Evolutionary conservation across 1,140 invertebrate genomes (phyloP), one percentile per base, ranked within the genome.

Genomic region (Ceratitis capitata): DNA sequence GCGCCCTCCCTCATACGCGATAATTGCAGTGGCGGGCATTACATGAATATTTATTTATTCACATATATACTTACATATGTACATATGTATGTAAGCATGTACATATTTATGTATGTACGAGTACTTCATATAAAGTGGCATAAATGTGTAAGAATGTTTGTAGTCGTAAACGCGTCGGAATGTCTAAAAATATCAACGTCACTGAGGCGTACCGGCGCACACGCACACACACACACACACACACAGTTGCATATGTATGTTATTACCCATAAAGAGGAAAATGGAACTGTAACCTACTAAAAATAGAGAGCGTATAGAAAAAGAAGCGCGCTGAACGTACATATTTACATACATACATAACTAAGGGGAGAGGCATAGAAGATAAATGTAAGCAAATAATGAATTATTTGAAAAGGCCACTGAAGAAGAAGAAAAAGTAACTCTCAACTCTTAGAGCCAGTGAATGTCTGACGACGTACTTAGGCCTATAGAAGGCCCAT

Each of bases 111-210:
- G 19, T 56, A 56, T 56, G 51, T 23, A n/a, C 51, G 23, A n/a
- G 23, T 56, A 56, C 51, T 56, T 23, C 0, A 56, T n/a, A n/a
- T n/a, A n/a, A n/a, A n/a, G n/a, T n/a, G n/a, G n/a, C n/a, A n/a
- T 45, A 26, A 45, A 16, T 78, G 69, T 78, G 69, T 78, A 56
- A 14, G 51, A 56, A 56, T 23, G 51, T 56, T 56, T n/a, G n/a
- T n/a, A 61, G 23, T 78, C 69, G 26, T 78, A 78, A 78, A 45
- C 23, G 32, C 19, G 32, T 78, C 19, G 39, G 16, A 78, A 78
- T 78, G 19, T 78, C 69, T 78, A 78, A 78, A 78, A 78, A 78
- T 78, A 78, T 16, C 39, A 78, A 42, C 16, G 69, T 78, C 69
- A 78, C 69, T 45, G 39, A 78, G n/a, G 69, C 69, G n/a, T 39